Conservation (phyloP, 2,797 vertebrate species). For the Scolopax rusticola region DNA sequence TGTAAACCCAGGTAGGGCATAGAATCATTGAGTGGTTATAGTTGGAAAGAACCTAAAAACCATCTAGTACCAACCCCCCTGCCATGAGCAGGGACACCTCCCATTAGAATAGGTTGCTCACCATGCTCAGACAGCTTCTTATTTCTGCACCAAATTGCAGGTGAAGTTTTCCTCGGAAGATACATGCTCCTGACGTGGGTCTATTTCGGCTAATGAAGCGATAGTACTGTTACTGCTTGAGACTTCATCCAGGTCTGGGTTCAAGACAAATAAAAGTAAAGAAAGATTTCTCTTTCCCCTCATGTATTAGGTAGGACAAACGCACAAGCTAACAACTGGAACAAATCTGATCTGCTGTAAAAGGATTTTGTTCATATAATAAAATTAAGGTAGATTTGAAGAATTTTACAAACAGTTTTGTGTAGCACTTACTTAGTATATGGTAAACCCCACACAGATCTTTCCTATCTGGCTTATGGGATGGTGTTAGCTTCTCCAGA, state of each 20-base stretch:
- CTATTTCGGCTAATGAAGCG: neutral
- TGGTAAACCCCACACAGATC: neutral
- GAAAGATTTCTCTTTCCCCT: neutral
- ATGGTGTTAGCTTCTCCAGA: slow-evolving; percentile 20
- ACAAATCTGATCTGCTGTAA: neutral
- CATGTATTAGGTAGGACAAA: neutral
- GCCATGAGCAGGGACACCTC: too few relatives aligned
- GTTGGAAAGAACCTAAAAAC: neutral
- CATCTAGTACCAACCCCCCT: neutral
- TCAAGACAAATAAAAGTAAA: neutral
- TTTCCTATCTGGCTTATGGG: neutral
- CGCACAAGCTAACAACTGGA: neutral
- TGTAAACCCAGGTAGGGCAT: neutral
- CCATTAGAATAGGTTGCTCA: neutral
- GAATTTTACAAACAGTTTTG: neutral
- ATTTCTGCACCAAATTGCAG: neutral
- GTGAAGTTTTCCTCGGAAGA: neutral
- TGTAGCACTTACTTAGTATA: neutral
- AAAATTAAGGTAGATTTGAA: neutral
- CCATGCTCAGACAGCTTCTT: neutral
- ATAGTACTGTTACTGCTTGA: neutral
- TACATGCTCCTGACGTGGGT: neutral
- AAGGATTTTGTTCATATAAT: neutral
- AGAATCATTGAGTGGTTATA: neutral
- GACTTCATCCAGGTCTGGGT: neutral